Evolutionary conservation across 2,888 invertebrate species (phyloP), one percentile per base, ranked within the genome.

Genomic region (Cenopis cana): DNA sequence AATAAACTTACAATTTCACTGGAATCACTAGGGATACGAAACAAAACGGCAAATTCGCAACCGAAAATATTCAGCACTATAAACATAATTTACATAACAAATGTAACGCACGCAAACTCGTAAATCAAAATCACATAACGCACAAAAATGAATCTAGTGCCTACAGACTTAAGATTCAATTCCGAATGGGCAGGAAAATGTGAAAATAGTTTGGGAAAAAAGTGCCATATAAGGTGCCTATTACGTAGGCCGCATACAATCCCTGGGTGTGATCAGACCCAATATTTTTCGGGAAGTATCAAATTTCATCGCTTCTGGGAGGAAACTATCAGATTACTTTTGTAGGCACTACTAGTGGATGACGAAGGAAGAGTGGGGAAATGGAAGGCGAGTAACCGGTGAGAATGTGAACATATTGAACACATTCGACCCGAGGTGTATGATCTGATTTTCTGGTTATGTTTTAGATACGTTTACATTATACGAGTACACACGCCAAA

Each of bases 281-380:
- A 66, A 70, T 66, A 60, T 70, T 60, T 70, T 59, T 46, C 46
- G 54, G 65, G 59, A 68, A 68, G 52, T 70, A 70, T 70, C 70
- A 66, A 70, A 70, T 70, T 66, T 70, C 70, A 66, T 60, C 52
- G 70, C 65, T 70, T 65, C 52, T 41, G 69, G 70, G 65, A 69
- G 57, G 69, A 65, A 70, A 70, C 70, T 70, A 70, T 70, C 65
- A 70, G 65, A 70, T 70, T 70, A 70, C 54, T 70, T 70, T 70
- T 70, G 54, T 61, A 46, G 33, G 41, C 29, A 2, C 20, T 70
- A 70, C 70, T 66, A 54, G n/a, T 41, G 36, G 0, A 41, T 50
- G 14, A 50, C 55, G 62, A 56, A 50, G 10, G 50, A 17, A 41
- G 24, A 8, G 33, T 0, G 33, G 5, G 18, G 18, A 36, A 20